These are phyloP conservation scores for Echinops telfairi DNA, from an alignment of 2,113 vertebrate genomes.

Conservation along the genomic window DNA sequence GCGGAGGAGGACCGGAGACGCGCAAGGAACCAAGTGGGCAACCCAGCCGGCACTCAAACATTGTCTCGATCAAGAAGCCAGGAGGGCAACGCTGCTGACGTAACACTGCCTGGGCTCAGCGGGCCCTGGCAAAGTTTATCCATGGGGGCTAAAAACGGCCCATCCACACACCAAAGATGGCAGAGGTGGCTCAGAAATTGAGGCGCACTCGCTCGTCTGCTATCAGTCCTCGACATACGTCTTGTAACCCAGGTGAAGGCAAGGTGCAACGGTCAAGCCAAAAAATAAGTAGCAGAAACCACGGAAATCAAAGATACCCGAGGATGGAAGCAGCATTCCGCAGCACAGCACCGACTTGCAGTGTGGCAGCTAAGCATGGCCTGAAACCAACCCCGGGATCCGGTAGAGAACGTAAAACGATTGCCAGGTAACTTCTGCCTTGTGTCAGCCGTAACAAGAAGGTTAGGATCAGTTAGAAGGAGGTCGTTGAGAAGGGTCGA, in stretches of 20 bases:
- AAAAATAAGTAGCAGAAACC: not conserved
- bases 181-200: not conserved
- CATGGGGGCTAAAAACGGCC: not conserved
- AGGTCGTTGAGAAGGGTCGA: too few species aligned
- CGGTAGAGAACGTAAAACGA: not conserved
- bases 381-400: not conserved
- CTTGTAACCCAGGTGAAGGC: not conserved
- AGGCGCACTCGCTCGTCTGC: not conserved
- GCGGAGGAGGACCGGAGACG: not conserved
- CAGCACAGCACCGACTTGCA: not conserved
- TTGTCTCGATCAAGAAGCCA: not conserved
- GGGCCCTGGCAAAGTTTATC: not conserved
- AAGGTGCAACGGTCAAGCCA: not conserved
- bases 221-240: not conserved
- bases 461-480: not conserved
- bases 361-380: not conserved
- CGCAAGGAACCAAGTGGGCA: not conserved
- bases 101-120: not conserved
- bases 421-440: not conserved
- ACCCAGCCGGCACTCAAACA: too few species aligned
- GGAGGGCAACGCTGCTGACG: not conserved
- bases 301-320: not conserved
- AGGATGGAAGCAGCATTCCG: not conserved
- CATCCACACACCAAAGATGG: not conserved
- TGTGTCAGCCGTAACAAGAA: not conserved